Evolutionary conservation across 2,888 invertebrate genomes (phyloP).

Genomic region (Schrankia costaestrigalis): DNA sequence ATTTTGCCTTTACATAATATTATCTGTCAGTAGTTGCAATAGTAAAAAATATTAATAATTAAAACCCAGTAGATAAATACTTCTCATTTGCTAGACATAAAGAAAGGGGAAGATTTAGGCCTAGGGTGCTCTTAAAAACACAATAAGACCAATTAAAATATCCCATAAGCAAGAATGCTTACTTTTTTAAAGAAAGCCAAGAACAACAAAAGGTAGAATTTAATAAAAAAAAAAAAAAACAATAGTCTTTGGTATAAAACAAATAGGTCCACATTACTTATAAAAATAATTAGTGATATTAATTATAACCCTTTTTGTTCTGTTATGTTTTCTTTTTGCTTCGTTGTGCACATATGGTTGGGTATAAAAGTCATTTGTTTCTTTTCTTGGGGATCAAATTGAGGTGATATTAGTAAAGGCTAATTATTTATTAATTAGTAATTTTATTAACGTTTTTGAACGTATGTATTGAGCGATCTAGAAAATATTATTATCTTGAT

Average conservation of each 20-base stretch:
- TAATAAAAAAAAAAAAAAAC: conserved; percentile 44
- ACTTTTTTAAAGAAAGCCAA: no score
- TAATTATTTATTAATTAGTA: conserved; percentile 2
- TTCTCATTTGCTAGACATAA: no score
- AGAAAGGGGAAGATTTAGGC: no score
- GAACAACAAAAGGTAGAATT: conserved; percentile 27
- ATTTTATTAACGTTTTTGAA: not conserved
- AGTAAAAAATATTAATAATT: no score
- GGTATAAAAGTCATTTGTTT: conserved; percentile 12
- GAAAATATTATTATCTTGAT: no score
- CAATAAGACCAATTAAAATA: conserved; percentile 35
- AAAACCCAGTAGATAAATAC: no score
- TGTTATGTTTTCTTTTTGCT: conserved; percentile 36
- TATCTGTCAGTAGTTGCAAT: no score
- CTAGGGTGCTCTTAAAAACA: no score
- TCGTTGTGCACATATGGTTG: conserved; percentile 53
- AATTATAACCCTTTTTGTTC: conserved; percentile 71
- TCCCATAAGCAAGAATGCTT: no score
- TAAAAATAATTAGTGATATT: conserved; percentile 74
- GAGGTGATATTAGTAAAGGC: conserved; percentile 10
- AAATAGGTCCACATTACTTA: conserved; percentile 29
- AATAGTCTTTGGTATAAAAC: conserved; percentile 39
- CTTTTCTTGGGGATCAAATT: conserved; percentile 16
- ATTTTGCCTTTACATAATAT: no score
- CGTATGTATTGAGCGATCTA: no score